These are phyloP conservation scores for Ophion costatus DNA, from an alignment of 2,888 invertebrate species.

Conservation along the genomic window DNA sequence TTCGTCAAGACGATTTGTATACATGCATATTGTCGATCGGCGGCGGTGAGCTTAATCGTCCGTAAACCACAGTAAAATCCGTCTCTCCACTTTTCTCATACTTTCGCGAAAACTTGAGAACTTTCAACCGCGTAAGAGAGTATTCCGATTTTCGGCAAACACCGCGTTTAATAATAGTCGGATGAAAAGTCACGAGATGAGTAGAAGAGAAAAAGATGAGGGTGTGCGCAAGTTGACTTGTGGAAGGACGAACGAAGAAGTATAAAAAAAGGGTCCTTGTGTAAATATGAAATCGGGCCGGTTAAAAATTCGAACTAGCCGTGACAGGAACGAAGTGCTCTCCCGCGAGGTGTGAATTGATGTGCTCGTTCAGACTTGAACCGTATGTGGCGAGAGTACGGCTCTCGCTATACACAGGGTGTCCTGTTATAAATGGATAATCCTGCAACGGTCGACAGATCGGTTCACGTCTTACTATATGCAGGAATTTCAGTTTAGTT, in stretches of 20 bases:
- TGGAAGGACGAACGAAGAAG: background rate
- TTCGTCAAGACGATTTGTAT: background rate
- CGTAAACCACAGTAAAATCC: slow-evolving; percentile 21
- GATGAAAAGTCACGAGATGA: slow-evolving; percentile 37
- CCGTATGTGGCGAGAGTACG: too few relatives aligned
- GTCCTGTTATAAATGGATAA: too few relatives aligned
- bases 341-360: slow-evolving; percentile 57
- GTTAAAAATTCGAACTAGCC: slow-evolving; percentile 44
- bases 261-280: slow-evolving; percentile 37
- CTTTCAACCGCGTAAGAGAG: slow-evolving; percentile 7
- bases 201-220: background rate
- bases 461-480: too few relatives aligned
- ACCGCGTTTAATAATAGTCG: slow-evolving; percentile 38
- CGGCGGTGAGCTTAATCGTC: slow-evolving; percentile 10
- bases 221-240: background rate
- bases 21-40: background rate
- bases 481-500: too few relatives aligned
- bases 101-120: slow-evolving; percentile 23
- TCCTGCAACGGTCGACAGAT: too few relatives aligned
- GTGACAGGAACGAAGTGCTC: slow-evolving; percentile 22
- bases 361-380: slow-evolving; percentile 38
- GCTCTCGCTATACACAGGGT: too few relatives aligned
- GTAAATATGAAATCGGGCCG: slow-evolving; percentile 41
- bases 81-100: background rate
- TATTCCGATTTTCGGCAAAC: slow-evolving; percentile 29